Conservation (phyloP, 2,113 vertebrate genomes). For the Hypanus sabinus region DNA sequence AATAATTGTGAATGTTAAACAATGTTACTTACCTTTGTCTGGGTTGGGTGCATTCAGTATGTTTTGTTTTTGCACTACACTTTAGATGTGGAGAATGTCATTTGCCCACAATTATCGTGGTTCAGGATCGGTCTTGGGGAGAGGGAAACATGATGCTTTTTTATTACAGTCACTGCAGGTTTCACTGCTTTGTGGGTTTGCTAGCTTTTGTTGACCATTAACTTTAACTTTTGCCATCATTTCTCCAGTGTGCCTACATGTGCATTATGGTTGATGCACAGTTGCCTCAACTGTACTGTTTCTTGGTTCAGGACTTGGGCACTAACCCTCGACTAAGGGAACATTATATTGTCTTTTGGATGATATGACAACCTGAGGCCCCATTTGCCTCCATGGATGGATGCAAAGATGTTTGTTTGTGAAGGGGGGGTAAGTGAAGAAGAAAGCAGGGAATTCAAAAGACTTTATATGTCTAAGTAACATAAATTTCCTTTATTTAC, state of each 20-base stretch:
- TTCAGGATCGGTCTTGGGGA: neutral
- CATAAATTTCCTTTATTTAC: neutral
- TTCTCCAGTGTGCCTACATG: neutral
- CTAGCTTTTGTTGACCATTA: neutral
- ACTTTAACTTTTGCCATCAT: neutral
- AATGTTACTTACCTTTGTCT: neutral
- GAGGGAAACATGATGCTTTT: neutral
- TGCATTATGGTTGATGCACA: neutral
- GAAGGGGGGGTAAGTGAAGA: too few species aligned
- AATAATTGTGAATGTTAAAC: neutral
- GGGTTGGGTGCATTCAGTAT: too few species aligned
- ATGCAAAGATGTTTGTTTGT: neutral
- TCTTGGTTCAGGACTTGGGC: neutral
- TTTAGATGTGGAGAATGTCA: neutral
- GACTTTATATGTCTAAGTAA: neutral
- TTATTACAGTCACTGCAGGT: neutral
- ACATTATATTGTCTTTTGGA: neutral
- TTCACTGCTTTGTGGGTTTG: neutral
- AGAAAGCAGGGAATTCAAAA: neutral
- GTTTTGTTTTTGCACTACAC: neutral
- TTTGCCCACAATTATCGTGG: neutral
- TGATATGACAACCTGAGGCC: neutral
- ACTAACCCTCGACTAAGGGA: neutral
- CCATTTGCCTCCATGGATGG: neutral
- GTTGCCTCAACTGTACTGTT: too few species aligned